phyloP scores from a whole-genome alignment of 1,140 invertebrate genomes.

The Drosophila leontia region DNA sequence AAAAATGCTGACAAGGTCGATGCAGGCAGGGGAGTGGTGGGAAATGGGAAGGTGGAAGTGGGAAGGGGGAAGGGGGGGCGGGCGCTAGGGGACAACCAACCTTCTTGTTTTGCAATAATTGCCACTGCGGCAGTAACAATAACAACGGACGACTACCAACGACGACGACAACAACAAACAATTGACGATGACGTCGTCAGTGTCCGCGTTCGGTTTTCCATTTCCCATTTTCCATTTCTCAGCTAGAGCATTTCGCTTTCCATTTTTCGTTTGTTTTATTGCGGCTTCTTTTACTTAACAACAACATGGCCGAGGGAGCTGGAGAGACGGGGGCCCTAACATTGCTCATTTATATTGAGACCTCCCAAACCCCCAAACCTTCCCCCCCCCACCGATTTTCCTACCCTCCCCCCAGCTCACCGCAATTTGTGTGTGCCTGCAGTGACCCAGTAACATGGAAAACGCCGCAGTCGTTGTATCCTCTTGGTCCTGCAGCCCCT shows the following conservation, averaged over 20 bases:
- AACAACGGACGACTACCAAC: slow-evolving; percentile 2
- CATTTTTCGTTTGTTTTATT: slow-evolving; percentile 70
- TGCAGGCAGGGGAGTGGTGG: slow-evolving; percentile 8
- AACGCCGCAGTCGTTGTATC: slow-evolving; percentile 60
- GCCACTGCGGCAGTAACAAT: slow-evolving; percentile 45
- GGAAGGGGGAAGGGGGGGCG: neutral
- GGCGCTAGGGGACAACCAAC: slow-evolving; percentile 6
- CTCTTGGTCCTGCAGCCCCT: slow-evolving; percentile 32
- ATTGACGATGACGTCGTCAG: slow-evolving; percentile 46
- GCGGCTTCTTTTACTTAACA: slow-evolving; percentile 69
- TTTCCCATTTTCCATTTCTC: slow-evolving; percentile 38
- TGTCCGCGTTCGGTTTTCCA: slow-evolving; percentile 47
- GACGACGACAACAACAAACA: slow-evolving; percentile 28
- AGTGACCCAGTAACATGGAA: slow-evolving; percentile 84
- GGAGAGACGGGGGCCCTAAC: slow-evolving; percentile 26
- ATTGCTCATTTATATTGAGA: slow-evolving; percentile 80
- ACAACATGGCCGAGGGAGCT: slow-evolving; percentile 20
- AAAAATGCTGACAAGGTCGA: slow-evolving; percentile 75
- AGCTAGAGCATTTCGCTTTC: slow-evolving; percentile 33
- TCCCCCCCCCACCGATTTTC: neutral
- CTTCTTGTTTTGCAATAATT: slow-evolving; percentile 72
- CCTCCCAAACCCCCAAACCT: rapidly evolving
- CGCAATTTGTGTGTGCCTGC: slow-evolving; percentile 82
- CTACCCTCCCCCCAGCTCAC: slow-evolving; percentile 7
- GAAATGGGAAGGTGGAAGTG: neutral